Base-by-base conservation (phyloP, 2,113 vertebrate species). In the Crotalus viridis region DNA sequence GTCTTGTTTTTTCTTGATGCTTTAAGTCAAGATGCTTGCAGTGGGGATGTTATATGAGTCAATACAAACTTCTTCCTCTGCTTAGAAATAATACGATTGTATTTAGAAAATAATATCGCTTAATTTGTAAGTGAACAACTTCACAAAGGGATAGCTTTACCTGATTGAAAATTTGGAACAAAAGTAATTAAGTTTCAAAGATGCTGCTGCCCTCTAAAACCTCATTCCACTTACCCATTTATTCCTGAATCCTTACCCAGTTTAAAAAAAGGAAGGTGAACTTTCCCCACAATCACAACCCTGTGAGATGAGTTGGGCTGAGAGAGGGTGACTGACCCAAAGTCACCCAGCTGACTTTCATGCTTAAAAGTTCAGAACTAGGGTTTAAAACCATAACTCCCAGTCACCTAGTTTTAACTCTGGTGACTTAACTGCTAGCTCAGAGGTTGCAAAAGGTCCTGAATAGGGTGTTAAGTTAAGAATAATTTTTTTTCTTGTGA, bases 41-140 rank as follows among this genome's bases (percentile, higher is more conserved):
- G 48, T 10, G 33, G 26, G 17, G 52, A 28, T 91, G 26, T 54
- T 93, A 55, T 43, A 10, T 43, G 69, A 85, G 52, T 91, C 48
- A 24, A 5, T 64, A n/a, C 9, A 52, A 59, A 4, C 24, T 8
- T 28, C 2, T 7, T 22, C 39, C 46, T 33, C 56, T 19, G n/a
- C 69, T 59, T 10, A 51, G 51, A 59, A 61, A 57, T 43, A n/a
- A 61, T n/a, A 33, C 46, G 55, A n/a, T 22, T 54, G 46, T 17
- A n/a, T 15, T 90, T 54, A 93, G 33, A 46, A 74, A 61, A 46
- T 12, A 93, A 90, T 51, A 26, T 13, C 6, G 21, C 24, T 93
- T 90, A 90, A 93, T 61, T 88, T 93, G 74, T 21, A 86, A 52
- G 26, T 61, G 57, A 85, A 57, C 28, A 90, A 59, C 88, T 39